Evolutionary conservation across 64 coral and sea anemone species (phyloP), one percentile per base, ranked within the genome.

Genomic region (Actinia equina): DNA sequence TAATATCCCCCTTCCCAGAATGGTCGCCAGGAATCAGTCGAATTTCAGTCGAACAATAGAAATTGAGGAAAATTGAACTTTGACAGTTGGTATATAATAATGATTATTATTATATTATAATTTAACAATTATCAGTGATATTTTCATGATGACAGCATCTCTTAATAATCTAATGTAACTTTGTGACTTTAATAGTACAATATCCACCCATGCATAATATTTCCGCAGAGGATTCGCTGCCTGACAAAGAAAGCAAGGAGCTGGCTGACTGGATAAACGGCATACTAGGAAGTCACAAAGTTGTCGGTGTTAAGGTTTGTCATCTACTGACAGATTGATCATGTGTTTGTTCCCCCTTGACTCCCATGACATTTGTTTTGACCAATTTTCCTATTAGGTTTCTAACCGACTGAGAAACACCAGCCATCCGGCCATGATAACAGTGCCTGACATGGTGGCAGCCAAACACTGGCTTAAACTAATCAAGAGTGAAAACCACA

Each of bases 391-490:
- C 26, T 41, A 6, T 10, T 5, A 74, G 69, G 90, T 98, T 53
- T 98, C 96, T 22, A 94, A 95, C 17, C 89, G 93, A 19, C 85
- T 98, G 0, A 65, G 65, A 44, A 70, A 92, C 59, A 95, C 96
- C 12, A 98, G 65, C 65, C 96, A 98, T 43, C 96, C 96, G 44
- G 96, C 83, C 19, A 98, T 98, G 96, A 91, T 98, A n/a, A 98
- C 96, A 25, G 93, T 98, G 20, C 87, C 96, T 83, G 96, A 98
- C 77, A 98, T 98, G 96, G 96, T 92, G 42, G 96, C 96, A 41
- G 96, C 96, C 30, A 98, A 94, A 88, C 93, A 94, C 65, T 98
- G 96, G 96, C 41, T 98, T 9, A 98, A 92, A 88, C 84, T 95
- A 16, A 95, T 95, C 53, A 90, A 78, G 65, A 79, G 87, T 15